Evolutionary conservation across 2,797 vertebrate genomes (phyloP).

Genomic region (Hypotaenidia okinawae): DNA sequence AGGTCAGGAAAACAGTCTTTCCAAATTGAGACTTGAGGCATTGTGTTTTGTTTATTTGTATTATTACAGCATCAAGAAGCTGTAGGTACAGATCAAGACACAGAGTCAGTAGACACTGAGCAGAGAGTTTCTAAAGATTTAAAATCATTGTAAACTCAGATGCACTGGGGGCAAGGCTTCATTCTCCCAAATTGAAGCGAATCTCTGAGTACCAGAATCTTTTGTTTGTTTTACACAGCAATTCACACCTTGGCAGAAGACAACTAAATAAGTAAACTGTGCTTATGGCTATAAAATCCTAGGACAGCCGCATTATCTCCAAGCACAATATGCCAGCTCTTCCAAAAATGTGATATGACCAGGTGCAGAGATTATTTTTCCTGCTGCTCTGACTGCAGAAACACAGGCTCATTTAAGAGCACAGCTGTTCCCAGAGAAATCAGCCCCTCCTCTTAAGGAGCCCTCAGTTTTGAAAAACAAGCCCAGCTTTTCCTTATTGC

Average conservation of each 20-base stretch:
- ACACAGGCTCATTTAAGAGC: not conserved
- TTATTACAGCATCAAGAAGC: not conserved
- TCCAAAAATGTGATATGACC: not conserved
- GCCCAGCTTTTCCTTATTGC: not conserved
- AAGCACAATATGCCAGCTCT: not conserved
- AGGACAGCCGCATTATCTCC: not conserved
- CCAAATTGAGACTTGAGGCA: not conserved
- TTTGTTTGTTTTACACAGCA: not conserved
- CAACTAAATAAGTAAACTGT: not conserved
- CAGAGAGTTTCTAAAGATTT: not conserved
- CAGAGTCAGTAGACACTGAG: not conserved
- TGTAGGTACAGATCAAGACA: not conserved
- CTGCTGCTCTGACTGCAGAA: not conserved
- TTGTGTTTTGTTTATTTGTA: not conserved
- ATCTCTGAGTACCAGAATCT: not conserved
- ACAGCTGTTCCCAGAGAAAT: not conserved
- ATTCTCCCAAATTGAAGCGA: not conserved
- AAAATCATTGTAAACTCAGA: not conserved
- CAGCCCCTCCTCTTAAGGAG: not conserved
- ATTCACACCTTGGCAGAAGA: slow-evolving; percentile 12
- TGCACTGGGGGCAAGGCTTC: not conserved
- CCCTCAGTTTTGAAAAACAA: not conserved
- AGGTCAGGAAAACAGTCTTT: not conserved
- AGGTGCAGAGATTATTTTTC: not conserved
- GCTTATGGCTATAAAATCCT: not conserved